These are phyloP conservation scores for Papilio elwesi DNA, from an alignment of 2,888 invertebrate species.

Conservation along the genomic window DNA sequence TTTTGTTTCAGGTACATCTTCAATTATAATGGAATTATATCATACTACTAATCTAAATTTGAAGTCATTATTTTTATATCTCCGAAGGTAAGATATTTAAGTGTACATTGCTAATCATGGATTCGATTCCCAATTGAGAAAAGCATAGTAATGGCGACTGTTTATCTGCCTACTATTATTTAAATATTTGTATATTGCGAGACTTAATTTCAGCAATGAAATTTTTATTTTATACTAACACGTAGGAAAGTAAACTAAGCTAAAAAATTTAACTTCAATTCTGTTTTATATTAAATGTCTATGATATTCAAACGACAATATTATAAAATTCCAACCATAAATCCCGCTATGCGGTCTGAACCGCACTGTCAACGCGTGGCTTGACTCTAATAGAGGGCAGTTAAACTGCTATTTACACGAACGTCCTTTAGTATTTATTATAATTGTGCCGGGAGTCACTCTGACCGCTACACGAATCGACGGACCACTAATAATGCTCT, in stretches of 20 bases:
- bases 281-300: background rate
- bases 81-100: background rate
- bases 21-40: background rate
- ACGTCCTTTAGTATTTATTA: slow-evolving; percentile 61
- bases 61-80: background rate
- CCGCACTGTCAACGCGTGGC: background rate
- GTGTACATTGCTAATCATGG: too few species aligned
- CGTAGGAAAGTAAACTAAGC: too few species aligned
- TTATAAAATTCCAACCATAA: background rate
- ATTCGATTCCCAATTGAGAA: too few species aligned
- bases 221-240: too few species aligned
- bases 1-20: slow-evolving; percentile 27
- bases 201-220: too few species aligned
- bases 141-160: too few species aligned
- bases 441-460: slow-evolving; percentile 53
- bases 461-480: background rate
- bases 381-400: background rate
- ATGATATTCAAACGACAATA: background rate
- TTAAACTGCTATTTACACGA: slow-evolving; percentile 50
- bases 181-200: too few species aligned
- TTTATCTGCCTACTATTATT: too few species aligned
- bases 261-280: background rate
- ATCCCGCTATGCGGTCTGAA: background rate
- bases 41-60: background rate
- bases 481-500: background rate